Conservation (phyloP, 2,113 vertebrate species). For the Brachyhypopomus occidentalis region DNA sequence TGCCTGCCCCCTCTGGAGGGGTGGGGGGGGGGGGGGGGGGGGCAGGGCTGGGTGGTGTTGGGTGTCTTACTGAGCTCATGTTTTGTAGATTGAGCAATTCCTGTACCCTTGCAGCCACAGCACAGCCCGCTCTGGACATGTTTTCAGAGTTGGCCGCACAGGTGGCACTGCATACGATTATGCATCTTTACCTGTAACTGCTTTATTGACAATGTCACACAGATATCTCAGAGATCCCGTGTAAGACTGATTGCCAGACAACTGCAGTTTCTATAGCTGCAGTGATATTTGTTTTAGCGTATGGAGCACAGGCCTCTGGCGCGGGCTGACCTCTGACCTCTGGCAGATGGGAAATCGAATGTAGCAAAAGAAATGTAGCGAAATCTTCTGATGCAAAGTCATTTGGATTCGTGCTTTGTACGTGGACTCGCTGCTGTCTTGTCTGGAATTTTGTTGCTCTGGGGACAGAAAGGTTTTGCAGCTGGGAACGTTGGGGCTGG, state of each 20-base stretch:
- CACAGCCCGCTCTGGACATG: background rate
- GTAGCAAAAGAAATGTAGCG: background rate
- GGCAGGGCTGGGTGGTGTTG: conserved; percentile 17
- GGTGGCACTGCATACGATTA: background rate
- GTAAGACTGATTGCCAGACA: background rate
- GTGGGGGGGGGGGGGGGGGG: conserved; percentile 17
- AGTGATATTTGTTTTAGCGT: background rate
- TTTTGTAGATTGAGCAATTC: conserved; percentile 25
- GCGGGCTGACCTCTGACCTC: background rate
- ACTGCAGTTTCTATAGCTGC: background rate
- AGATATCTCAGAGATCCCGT: background rate
- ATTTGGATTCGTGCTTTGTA: background rate
- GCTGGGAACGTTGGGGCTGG: background rate
- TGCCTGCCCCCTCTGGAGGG: conserved; percentile 10
- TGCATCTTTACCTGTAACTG: background rate
- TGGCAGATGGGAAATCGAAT: background rate
- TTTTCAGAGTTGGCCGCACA: background rate
- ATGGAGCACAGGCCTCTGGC: background rate
- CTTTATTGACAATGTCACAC: no score
- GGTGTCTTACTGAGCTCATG: conserved; percentile 36
- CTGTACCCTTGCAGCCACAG: background rate
- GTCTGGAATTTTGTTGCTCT: background rate
- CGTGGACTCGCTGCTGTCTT: background rate
- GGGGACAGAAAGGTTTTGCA: background rate
- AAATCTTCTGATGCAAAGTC: no score